Conservation (phyloP, 2,797 vertebrate species). For the Sebastes trivittatus region DNA sequence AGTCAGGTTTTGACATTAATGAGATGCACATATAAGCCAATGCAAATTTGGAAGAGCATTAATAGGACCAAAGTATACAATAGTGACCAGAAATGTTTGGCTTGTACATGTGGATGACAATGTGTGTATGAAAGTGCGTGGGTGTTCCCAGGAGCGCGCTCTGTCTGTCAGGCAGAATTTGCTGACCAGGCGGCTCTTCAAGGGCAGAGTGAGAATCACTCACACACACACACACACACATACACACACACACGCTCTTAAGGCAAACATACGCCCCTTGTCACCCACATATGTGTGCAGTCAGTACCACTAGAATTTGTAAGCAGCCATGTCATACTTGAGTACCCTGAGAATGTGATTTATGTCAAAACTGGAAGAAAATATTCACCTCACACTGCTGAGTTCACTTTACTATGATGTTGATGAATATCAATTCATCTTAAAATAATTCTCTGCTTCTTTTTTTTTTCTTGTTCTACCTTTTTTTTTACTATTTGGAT, state of each 20-base stretch:
- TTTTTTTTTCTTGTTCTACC: not conserved
- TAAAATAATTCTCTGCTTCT: not conserved
- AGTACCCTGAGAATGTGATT: not conserved
- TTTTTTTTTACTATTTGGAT: not conserved
- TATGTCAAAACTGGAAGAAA: not conserved
- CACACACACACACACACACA: not conserved
- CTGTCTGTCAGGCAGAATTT: conserved; percentile 66
- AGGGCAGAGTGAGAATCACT: conserved; percentile 56
- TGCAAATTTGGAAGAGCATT: conserved; percentile 24
- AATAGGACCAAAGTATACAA: not conserved
- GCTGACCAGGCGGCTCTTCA: conserved; percentile 68
- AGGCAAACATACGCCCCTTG: conserved; percentile 29
- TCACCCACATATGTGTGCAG: conserved; percentile 30
- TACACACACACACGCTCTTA: conserved; percentile 10
- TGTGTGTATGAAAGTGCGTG: conserved; percentile 22
- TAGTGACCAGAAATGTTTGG: conserved; percentile 10
- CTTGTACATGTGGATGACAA: not conserved
- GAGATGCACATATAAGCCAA: conserved; percentile 1
- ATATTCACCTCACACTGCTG: not conserved
- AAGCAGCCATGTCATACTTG: conserved; percentile 8
- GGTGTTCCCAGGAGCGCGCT: conserved; percentile 45
- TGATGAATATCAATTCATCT: not conserved
- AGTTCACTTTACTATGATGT: not conserved
- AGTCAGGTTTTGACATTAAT: conserved; percentile 6
- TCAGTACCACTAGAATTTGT: conserved; percentile 11